Conservation (phyloP, 2,113 vertebrate species). For the Pomatostomus ruficeps region DNA sequence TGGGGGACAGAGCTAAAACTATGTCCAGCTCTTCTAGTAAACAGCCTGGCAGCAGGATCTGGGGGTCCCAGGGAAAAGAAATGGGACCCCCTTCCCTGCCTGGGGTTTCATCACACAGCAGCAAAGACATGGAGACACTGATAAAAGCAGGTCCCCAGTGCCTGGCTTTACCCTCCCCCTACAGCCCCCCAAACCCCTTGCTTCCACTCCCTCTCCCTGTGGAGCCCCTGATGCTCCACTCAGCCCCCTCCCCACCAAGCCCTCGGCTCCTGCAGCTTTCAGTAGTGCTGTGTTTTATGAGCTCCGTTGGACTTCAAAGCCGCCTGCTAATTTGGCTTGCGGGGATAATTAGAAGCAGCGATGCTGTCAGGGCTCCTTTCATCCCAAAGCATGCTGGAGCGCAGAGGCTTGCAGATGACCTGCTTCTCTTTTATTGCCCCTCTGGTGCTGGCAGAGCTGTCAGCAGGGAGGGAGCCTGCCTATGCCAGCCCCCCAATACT, state of each 20-base stretch:
- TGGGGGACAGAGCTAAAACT: not conserved
- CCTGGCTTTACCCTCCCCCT: not conserved
- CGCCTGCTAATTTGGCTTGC: not conserved
- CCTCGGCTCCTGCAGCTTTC: not conserved
- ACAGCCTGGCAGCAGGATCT: not conserved
- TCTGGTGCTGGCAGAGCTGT: not conserved
- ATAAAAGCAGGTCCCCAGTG: not conserved
- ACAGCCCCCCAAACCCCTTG: not conserved
- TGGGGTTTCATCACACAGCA: not conserved
- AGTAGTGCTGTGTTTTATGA: not conserved
- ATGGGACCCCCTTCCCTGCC: not conserved
- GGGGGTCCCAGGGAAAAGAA: not conserved
- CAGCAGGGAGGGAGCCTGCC: not conserved
- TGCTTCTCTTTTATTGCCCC: not conserved
- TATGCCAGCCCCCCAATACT: not conserved
- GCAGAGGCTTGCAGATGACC: not conserved
- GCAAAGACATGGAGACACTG: fast-evolving
- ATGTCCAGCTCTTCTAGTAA: fast-evolving
- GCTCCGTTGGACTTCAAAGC: slow-evolving; percentile 31
- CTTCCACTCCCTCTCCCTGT: not conserved
- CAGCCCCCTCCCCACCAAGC: not conserved
- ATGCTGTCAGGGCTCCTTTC: not conserved
- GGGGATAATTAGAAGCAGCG: slow-evolving; percentile 27
- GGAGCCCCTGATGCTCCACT: not conserved
- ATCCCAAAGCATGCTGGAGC: not conserved